Base-by-base conservation (phyloP, 2,888 invertebrate genomes). In the Athalia rosae region DNA sequence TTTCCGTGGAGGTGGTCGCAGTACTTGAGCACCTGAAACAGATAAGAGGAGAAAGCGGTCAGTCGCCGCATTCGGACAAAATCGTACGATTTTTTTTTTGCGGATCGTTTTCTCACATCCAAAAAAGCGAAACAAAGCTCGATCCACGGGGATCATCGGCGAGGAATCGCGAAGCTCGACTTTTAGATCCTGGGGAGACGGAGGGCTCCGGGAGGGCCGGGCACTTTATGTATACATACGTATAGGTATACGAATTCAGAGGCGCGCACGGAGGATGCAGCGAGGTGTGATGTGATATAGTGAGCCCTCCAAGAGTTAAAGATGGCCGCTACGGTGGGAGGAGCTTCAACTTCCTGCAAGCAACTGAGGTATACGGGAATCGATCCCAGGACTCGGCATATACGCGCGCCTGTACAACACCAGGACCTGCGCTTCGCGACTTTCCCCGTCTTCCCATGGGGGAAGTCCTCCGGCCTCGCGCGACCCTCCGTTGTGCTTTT, bases 1-100 rank as follows among this genome's bases (percentile, higher is more conserved):
- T 99, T 98, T 80, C 99, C 99, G 90, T 99, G 99, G 67, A 99
- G 93, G 90, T 98, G 97, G 90, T 99, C 99, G 91, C 99, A 98
- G 91, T 99, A 99, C 87, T 97, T 97, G 84, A 99, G 91, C 76
- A 98, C 96, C 98, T 98, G 94, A 1, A 93, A 92, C 85, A 56
- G 71, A n/a, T n/a, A 0, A 71, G 71, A 43, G 8, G 13, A 53
- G 7, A 6, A n/a, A n/a, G 11, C 7, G 7, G 53, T 53, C 11
- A 50, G 50, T 50, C 50, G 3, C 11, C 50, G 11, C 7, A 2
- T 7, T 9, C 50, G 50, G 50, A 7, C 11, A 53, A 53, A 53
- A 11, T 11, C 53, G 4, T n/a, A 7, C 53, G 7, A n/a, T n/a
- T 53, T n/a, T 7, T 53, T 53, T n/a, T 7, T 53, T 53, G 53